Evolutionary conservation across 2,113 vertebrate genomes (phyloP).

Genomic region (Rhynchomys soricoides): DNA sequence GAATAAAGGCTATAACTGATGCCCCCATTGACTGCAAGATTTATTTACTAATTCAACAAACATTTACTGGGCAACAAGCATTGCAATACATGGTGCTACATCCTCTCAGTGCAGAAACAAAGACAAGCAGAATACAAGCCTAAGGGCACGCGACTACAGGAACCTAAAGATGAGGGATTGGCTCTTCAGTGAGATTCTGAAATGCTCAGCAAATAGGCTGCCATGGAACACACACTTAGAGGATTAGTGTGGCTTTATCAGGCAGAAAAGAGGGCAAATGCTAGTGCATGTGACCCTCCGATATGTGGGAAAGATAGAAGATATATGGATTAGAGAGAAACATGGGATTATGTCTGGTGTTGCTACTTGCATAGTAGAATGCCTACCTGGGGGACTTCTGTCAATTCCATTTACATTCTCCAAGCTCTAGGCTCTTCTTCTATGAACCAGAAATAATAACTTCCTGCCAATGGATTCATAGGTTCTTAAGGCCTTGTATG

Average conservation of each 20-base stretch:
- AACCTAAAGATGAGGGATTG: neutral
- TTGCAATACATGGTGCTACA: neutral
- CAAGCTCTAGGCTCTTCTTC: neutral
- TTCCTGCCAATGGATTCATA: neutral
- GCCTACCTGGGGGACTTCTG: neutral
- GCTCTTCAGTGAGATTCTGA: neutral
- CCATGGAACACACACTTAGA: neutral
- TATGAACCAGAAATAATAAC: neutral
- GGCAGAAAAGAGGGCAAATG: neutral
- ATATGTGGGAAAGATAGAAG: neutral
- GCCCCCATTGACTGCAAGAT: neutral
- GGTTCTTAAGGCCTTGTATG: neutral
- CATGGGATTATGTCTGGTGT: accelerated
- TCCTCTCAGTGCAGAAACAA: constrained; percentile 29
- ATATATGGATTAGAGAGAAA: neutral
- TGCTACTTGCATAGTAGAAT: neutral
- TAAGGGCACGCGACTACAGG: neutral
- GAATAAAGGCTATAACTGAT: neutral
- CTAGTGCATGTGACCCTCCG: neutral
- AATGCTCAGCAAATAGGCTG: neutral
- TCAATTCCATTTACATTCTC: neutral
- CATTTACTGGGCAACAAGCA: constrained; percentile 24
- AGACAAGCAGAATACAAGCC: constrained; percentile 42
- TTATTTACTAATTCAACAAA: constrained; percentile 43
- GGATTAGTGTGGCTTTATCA: neutral